Evolutionary conservation across 2,113 vertebrate species (phyloP), one percentile per base, ranked within the genome.

Genomic region (Vulpes vulpes): DNA sequence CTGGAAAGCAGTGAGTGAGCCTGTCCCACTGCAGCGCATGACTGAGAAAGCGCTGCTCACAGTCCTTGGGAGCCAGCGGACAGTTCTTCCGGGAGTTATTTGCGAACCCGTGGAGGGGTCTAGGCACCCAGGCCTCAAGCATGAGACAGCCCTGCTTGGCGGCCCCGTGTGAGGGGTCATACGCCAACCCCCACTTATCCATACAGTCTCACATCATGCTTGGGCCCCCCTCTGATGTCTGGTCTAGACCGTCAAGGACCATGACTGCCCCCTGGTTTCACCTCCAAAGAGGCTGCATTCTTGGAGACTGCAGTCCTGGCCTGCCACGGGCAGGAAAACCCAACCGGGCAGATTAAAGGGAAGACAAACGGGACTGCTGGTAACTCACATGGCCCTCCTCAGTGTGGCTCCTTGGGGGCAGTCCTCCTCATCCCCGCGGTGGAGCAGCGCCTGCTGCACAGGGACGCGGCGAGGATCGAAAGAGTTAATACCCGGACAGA

Each of bases 71-170:
- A 90, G 32, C 32, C 69, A 51, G 3, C 2, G 11, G 35, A 60
- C 11, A 8, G 81, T 55, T 49, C 64, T 76, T 30, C 53, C 16
- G 38, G 32, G 15, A 0, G 64, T 43, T 60, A 55, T 27, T 62
- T 8, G 1, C 51, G 9, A 30, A 35, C 51, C 0, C 0, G 20
- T 8, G 35, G 12, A 10, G 53, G 84, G 49, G 11, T 64, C 16
- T 51, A 4, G 25, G 49, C 1, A 0, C 30, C 9, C 11, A 2
- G 23, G 20, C 51, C 71, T 69, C 30, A 67, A 80, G 55, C 67
- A n/a, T 23, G 32, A 35, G 23, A n/a, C 5, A 14, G 16, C 62
- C 35, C 51, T n/a, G 3, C 10, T 35, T 2, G 0, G 32, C 49
- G 55, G 12, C 11, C 55, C 16, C 9, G n/a, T 57, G 51, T 76